Evolutionary conservation across 2,797 vertebrate genomes (phyloP).

Genomic region (Urocyon cinereoargenteus): DNA sequence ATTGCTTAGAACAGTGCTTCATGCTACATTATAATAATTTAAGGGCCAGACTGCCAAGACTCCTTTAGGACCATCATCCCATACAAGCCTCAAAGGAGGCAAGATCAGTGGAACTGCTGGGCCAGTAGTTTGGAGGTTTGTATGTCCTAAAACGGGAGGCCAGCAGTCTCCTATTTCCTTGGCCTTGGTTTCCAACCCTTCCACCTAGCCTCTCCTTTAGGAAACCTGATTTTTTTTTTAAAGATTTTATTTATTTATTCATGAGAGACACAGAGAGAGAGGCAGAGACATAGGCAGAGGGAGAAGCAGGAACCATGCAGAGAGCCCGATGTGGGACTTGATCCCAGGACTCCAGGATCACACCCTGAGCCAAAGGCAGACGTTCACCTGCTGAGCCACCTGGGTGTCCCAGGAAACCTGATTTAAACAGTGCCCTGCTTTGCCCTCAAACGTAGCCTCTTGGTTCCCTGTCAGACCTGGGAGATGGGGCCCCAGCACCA

Average conservation of each 20-base stretch:
- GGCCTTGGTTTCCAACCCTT: slow-evolving; percentile 63
- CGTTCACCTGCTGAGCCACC: no score
- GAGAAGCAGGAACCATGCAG: no score
- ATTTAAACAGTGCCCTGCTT: slow-evolving; percentile 57
- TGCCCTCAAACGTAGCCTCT: slow-evolving; percentile 56
- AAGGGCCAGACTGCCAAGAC: not conserved
- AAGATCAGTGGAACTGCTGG: slow-evolving; percentile 28
- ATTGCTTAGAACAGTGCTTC: not conserved
- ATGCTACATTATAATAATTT: not conserved
- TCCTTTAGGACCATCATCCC: not conserved
- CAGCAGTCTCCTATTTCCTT: slow-evolving; percentile 38
- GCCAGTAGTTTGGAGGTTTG: slow-evolving; percentile 6
- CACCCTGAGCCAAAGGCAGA: no score
- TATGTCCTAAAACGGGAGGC: slow-evolving; percentile 36
- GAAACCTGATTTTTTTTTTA: slow-evolving; percentile 53
- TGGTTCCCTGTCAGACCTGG: not conserved
- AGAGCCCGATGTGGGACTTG: no score
- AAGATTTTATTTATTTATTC: no score
- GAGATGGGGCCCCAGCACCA: not conserved
- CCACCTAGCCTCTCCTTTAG: slow-evolving; percentile 11
- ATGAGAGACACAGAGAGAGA: no score
- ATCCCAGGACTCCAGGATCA: no score
- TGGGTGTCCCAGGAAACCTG: slow-evolving; percentile 26
- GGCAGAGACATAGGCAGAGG: no score
- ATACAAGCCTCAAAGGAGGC: not conserved